Conservation (phyloP, 1,140 invertebrate species). For the Rhizoglyphus robini region DNA sequence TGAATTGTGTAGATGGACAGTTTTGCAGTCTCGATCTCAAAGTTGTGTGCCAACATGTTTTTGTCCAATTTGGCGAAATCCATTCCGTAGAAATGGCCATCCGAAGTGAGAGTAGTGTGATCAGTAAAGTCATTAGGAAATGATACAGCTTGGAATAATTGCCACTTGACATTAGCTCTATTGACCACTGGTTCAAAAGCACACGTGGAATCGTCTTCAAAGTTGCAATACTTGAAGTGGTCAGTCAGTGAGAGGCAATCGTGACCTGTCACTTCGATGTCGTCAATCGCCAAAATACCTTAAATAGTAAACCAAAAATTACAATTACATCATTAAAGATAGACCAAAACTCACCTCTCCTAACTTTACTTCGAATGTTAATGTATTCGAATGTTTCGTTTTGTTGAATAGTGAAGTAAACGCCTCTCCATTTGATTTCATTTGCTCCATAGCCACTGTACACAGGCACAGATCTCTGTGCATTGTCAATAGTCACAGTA, state of each 20-base stretch:
- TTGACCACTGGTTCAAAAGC: neutral
- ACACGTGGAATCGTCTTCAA: neutral
- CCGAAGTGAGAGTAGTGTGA: neutral
- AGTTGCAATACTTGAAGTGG: neutral
- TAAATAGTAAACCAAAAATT: too few species aligned
- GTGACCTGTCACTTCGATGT: neutral
- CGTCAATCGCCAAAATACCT: slow-evolving; percentile 8
- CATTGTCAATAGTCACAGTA: neutral
- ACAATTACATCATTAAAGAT: too few species aligned
- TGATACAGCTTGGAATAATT: neutral
- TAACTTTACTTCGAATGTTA: neutral
- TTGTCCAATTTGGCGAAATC: neutral
- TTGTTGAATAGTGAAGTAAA: neutral
- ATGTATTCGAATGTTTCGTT: neutral
- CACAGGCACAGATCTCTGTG: neutral
- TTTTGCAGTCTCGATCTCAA: neutral
- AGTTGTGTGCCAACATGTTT: neutral
- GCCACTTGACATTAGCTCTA: neutral
- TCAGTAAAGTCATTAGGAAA: neutral
- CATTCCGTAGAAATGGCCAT: neutral
- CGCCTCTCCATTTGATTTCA: neutral
- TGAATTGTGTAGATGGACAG: neutral
- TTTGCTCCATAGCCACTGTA: neutral
- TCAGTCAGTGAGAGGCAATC: neutral
- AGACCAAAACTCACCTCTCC: neutral